phyloP scores from a whole-genome alignment of 2,113 vertebrate species.

The Aldabrachelys gigantea region DNA sequence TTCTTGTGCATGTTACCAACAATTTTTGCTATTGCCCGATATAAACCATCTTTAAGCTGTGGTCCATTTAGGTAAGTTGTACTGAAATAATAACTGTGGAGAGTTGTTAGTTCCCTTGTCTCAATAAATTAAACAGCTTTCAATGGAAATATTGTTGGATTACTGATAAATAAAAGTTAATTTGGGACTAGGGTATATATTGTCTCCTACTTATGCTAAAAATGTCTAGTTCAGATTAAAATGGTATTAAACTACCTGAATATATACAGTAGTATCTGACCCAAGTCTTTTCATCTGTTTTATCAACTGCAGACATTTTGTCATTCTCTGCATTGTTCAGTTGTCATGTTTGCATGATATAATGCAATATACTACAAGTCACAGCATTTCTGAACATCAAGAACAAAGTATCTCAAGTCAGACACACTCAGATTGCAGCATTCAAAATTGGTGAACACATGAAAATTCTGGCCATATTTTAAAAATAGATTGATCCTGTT shows the following conservation, averaged over 20 bases:
- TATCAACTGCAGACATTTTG: neutral
- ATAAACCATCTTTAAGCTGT: constrained; percentile 91
- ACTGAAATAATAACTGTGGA: neutral
- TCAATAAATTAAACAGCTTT: neutral
- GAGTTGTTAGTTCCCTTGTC: neutral
- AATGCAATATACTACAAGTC: neutral
- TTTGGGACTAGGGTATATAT: neutral
- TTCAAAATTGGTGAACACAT: neutral
- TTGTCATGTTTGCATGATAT: neutral
- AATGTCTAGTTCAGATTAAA: neutral
- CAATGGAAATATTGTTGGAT: neutral
- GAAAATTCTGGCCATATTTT: neutral
- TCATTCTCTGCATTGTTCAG: neutral
- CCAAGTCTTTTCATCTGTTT: neutral
- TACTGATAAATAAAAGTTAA: neutral
- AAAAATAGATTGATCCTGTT: neutral
- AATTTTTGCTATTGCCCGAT: constrained; percentile 93
- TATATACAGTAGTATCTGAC: rapidly evolving
- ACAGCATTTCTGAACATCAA: neutral
- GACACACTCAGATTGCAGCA: neutral
- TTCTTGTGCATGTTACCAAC: constrained; percentile 98
- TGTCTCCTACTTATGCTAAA: neutral
- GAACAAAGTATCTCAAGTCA: neutral
- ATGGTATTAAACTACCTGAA: neutral
- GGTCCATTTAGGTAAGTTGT: constrained; percentile 93